Conservation (phyloP, 2,113 vertebrate genomes). For the Sprattus sprattus region DNA sequence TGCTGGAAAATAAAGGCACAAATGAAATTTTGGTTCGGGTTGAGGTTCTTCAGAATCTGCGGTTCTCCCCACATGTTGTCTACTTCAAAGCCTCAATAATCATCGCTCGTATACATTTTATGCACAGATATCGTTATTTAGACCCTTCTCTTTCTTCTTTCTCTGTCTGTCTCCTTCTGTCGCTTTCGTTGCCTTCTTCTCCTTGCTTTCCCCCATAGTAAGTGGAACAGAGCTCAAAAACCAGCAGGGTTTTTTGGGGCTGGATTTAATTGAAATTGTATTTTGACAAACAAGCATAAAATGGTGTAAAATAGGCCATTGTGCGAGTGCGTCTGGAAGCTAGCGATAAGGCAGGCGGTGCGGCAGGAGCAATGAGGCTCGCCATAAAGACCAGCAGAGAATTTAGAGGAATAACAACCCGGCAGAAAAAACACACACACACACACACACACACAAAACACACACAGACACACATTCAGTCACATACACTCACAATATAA, state of each 20-base stretch:
- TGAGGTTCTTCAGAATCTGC: neutral
- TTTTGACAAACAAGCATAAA: slow-evolving; percentile 79
- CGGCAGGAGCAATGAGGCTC: slow-evolving; percentile 62
- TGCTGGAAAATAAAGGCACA: neutral
- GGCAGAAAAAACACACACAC: slow-evolving; percentile 24
- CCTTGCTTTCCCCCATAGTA: slow-evolving; percentile 42
- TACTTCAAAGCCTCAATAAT: neutral
- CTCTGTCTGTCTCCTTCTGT: slow-evolving; percentile 21
- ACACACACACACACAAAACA: slow-evolving; percentile 15
- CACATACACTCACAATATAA: slow-evolving; percentile 33
- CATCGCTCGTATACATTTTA: neutral
- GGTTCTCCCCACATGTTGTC: neutral
- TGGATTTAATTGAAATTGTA: slow-evolving; percentile 75
- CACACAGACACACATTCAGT: slow-evolving; percentile 17
- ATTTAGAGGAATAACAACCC: slow-evolving; percentile 6
- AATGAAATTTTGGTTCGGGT: neutral
- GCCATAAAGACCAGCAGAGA: slow-evolving; percentile 57
- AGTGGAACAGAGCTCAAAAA: slow-evolving; percentile 48
- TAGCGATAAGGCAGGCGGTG: slow-evolving; percentile 72
- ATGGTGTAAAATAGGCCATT: slow-evolving; percentile 75
- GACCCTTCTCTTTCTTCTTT: slow-evolving; percentile 21
- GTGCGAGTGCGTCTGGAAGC: slow-evolving; percentile 70
- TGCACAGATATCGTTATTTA: slow-evolving; percentile 30
- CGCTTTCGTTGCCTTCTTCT: neutral
- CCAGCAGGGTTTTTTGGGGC: slow-evolving; percentile 45